Evolutionary conservation across 2,888 invertebrate species (phyloP).

Genomic region (Zele albiditarsus): DNA sequence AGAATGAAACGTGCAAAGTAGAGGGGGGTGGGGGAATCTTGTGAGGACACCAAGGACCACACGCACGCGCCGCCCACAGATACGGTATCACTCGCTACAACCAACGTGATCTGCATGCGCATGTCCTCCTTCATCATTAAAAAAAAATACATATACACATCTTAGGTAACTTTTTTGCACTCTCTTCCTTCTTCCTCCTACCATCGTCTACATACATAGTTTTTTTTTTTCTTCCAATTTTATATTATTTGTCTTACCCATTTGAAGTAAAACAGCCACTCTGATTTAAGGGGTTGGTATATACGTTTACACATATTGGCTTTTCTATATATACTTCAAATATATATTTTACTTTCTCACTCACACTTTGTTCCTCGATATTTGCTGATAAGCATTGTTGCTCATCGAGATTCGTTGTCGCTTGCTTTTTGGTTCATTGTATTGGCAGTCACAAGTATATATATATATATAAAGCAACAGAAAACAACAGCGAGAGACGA

Average conservation of each 20-base stretch:
- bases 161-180: constrained; percentile 23
- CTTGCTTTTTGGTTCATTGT: constrained; percentile 6
- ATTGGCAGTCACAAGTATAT: constrained; percentile 17
- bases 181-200: constrained; percentile 37
- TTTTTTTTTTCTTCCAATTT: constrained; percentile 21
- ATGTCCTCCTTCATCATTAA: constrained; percentile 63
- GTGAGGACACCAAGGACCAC: constrained; percentile 69
- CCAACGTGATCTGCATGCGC: constrained; percentile 72
- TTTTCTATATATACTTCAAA: constrained; percentile 38
- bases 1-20: constrained; percentile 49
- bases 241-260: constrained; percentile 36
- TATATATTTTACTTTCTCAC: constrained; percentile 31
- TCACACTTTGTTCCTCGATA: constrained; percentile 15
- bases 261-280: constrained; percentile 45
- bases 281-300: constrained; percentile 60
- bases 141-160: constrained; percentile 47
- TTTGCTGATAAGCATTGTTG: constrained; percentile 7
- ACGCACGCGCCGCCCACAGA: constrained; percentile 73
- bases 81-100: constrained; percentile 71
- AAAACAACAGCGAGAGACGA: constrained; percentile 9
- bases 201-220: neutral
- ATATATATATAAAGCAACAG: constrained; percentile 34
- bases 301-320: neutral
- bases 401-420: constrained; percentile 1
- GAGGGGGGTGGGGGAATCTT: too few species aligned